Conservation (phyloP, 2,888 invertebrate genomes). For the Fragum sueziense region DNA sequence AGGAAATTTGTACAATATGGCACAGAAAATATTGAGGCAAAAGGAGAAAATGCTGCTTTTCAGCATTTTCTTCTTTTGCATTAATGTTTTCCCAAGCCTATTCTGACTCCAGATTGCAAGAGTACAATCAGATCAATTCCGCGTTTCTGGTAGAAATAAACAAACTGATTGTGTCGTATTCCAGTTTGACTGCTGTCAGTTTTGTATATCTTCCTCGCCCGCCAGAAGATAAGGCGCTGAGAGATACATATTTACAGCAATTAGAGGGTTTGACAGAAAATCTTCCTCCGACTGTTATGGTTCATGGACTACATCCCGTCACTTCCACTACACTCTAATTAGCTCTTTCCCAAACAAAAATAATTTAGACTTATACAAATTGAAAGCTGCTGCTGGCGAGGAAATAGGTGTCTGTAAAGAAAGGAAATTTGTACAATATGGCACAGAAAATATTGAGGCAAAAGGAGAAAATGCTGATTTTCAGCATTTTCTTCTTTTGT, state of each 20-base stretch:
- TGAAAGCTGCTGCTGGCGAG: no score
- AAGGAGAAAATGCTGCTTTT: no score
- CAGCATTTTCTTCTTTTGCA: no score
- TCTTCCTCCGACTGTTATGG: conserved; percentile 95
- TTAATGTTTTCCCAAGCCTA: no score
- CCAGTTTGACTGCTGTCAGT: conserved; percentile 92
- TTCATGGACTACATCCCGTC: conserved; percentile 97
- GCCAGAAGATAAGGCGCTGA: conserved; percentile 83
- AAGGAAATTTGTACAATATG: no score
- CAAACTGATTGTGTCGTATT: conserved; percentile 90
- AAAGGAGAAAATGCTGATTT: no score
- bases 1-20: no score
- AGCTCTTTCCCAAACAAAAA: neutral
- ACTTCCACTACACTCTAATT: conserved; percentile 97
- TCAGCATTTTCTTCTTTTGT: no score
- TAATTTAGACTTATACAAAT: no score
- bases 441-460: no score
- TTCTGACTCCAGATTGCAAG: conserved; percentile 65
- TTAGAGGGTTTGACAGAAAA: conserved; percentile 92
- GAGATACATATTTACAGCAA: conserved; percentile 85
- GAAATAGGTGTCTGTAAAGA: no score
- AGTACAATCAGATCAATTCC: conserved; percentile 67
- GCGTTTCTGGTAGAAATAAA: conserved; percentile 81
- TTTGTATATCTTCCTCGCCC: conserved; percentile 96
- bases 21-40: no score